Percentiles rank a stretch among this genome's conserved stretches.
Evolutionary conservation across 2,888 invertebrate genomes (phyloP).

Genomic region (Agrochola circellaris): DNA sequence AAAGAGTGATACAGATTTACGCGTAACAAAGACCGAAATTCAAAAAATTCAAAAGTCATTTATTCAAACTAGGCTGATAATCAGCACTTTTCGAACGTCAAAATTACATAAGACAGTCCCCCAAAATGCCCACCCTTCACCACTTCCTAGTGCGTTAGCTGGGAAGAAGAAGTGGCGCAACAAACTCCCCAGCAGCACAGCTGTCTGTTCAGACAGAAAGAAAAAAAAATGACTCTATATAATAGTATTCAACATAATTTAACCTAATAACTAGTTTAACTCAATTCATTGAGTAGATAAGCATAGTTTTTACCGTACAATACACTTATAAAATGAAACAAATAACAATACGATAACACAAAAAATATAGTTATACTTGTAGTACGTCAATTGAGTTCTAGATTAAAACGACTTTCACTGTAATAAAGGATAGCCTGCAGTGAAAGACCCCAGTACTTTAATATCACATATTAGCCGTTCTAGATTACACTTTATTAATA

Average conservation of each 20-base stretch:
- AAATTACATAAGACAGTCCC: no score
- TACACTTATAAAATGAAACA: background rate
- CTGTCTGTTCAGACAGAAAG: no score
- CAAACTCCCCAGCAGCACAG: no score
- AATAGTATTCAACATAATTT: no score
- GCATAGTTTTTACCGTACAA: background rate
- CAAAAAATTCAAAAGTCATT: no score
- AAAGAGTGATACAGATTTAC: background rate
- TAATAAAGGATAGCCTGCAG: conserved; percentile 6
- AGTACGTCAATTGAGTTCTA: conserved; percentile 12
- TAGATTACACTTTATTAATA: conserved; percentile 22
- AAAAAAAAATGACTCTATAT: no score
- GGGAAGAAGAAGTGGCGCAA: no score
- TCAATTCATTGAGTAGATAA: background rate
- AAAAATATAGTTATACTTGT: background rate
- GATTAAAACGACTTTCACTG: conserved; percentile 2
- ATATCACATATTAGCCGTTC: conserved; percentile 4
- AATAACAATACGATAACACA: conserved; percentile 15
- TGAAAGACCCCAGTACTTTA: conserved; percentile 3
- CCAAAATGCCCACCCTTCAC: no score
- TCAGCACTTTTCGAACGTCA: no score
- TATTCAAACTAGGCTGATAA: no score
- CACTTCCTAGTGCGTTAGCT: no score
- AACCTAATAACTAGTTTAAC: conserved; percentile 3
- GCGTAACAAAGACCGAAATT: background rate